These are phyloP conservation scores for Rhingia campestris DNA, from an alignment of 2,888 invertebrate genomes.

Conservation along the genomic window DNA sequence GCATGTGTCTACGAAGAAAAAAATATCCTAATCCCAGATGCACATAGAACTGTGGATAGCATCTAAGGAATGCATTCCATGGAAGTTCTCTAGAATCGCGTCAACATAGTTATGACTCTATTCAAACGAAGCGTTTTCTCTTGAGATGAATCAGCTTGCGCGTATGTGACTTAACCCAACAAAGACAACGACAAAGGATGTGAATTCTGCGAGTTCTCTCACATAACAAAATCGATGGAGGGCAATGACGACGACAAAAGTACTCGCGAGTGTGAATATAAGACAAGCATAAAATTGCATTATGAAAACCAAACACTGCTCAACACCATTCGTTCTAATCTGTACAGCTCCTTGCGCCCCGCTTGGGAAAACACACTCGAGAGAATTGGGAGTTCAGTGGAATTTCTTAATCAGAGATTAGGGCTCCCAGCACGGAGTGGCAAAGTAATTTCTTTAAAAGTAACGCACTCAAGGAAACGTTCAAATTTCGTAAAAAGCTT, in stretches of 20 bases:
- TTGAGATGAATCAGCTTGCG: conserved; percentile 11
- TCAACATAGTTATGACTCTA: conserved; percentile 29
- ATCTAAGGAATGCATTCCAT: conserved; percentile 4
- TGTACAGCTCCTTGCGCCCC: not conserved
- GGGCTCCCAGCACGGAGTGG: conserved; percentile 35
- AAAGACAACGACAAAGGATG: conserved; percentile 43
- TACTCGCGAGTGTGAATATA: conserved; percentile 38
- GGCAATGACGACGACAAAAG: not conserved
- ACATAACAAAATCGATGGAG: not conserved
- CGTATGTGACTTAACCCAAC: conserved; percentile 57
- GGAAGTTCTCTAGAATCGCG: conserved; percentile 9
- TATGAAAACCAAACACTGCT: conserved; percentile 43
- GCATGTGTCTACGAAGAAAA: not conserved
- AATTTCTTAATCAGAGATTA: conserved; percentile 52
- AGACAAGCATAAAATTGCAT: conserved; percentile 62
- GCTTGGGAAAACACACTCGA: conserved; percentile 27
- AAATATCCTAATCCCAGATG: not conserved
- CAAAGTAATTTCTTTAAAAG: conserved; percentile 45
- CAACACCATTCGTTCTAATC: conserved; percentile 64
- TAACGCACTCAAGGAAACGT: conserved; percentile 32
- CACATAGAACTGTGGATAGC: conserved; percentile 3
- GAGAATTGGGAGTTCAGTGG: conserved; percentile 35
- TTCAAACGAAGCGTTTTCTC: not conserved
- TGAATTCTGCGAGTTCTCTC: not conserved
- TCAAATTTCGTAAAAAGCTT: conserved; percentile 53